phyloP scores from a whole-genome alignment of 2,888 invertebrate genomes.

The Heliothis peltigera region DNA sequence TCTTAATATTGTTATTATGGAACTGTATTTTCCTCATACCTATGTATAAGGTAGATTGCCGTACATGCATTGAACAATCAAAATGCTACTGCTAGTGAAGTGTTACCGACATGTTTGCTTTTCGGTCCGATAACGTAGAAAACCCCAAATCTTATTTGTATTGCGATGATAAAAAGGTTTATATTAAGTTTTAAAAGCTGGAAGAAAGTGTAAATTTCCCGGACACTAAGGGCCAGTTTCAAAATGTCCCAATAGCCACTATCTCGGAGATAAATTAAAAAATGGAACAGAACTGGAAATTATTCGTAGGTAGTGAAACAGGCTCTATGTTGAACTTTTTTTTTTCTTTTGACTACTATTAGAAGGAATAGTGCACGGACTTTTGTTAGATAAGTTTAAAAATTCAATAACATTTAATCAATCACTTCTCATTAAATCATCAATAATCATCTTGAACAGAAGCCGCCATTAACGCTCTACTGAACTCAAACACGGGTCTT shows the following conservation, averaged over 20 bases:
- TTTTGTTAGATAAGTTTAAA: background rate
- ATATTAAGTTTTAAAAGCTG: background rate
- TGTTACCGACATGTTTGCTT: background rate
- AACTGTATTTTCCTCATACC: constrained; percentile 36
- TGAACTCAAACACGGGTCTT: too few species aligned
- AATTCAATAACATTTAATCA: constrained; percentile 16
- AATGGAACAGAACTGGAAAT: too few species aligned
- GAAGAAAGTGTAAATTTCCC: background rate
- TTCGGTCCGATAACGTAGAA: background rate
- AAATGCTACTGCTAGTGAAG: background rate
- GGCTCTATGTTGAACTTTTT: too few species aligned
- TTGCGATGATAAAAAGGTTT: background rate
- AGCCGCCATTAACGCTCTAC: too few species aligned
- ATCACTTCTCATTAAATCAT: constrained; percentile 16
- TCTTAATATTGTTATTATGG: constrained; percentile 10
- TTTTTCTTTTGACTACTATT: background rate
- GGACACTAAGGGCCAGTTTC: too few species aligned
- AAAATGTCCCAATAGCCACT: too few species aligned
- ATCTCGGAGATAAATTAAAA: too few species aligned
- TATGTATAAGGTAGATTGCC: constrained; percentile 2
- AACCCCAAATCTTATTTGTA: background rate
- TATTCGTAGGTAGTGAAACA: too few species aligned
- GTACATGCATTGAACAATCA: background rate
- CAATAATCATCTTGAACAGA: too few species aligned
- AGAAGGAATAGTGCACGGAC: background rate